Evolutionary conservation across 2,888 invertebrate species (phyloP), one percentile per base, ranked within the genome.

Genomic region (Drosophila setosimentum): DNA sequence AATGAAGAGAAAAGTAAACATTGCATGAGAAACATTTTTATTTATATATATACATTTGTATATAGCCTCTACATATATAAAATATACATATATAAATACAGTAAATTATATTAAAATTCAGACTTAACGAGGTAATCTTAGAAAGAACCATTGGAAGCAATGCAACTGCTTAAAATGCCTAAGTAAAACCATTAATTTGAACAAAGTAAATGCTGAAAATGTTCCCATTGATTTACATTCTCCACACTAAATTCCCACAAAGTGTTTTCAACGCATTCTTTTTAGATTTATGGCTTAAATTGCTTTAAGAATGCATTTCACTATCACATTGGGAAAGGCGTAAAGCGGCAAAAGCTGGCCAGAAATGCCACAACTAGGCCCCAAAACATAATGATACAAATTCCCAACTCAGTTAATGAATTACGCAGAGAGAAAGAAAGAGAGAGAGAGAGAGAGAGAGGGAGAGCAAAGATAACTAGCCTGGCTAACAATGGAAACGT

Each of bases 401-500:
- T 73, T 78, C 61, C 51, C 58, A 70, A 32, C 63, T 27, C 27
- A 49, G 40, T 13, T n/a, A 48, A 49, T 81, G 72, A 70, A 80
- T 33, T 18, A 32, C 11, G 3, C 3, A 18, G 24, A 6, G 32
- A 11, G 2, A 37, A 11, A 4, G 8, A 6, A 4, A 8, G 2
- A 8, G 13, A 6, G 16, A 29, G 7, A 29, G 64, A 30, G 16
- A 0, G 29, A 6, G 18, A 3, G 3, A 1, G 24, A 3, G 45
- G 21, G 49, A 33, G 59, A 30, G 50, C 2, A 57, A 37, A 64
- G 63, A 57, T 62, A 63, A 63, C 42, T 49, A 37, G 48, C 40
- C 13, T 11, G 54, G 27, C 10, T 68, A 73, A 83, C 87, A 84
- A 88, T 88, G 83, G 80, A 67, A 86, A 61, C 77, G 80, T 53